Base-by-base conservation (phyloP, 2,888 invertebrate species). In the Byasa hedistus region DNA sequence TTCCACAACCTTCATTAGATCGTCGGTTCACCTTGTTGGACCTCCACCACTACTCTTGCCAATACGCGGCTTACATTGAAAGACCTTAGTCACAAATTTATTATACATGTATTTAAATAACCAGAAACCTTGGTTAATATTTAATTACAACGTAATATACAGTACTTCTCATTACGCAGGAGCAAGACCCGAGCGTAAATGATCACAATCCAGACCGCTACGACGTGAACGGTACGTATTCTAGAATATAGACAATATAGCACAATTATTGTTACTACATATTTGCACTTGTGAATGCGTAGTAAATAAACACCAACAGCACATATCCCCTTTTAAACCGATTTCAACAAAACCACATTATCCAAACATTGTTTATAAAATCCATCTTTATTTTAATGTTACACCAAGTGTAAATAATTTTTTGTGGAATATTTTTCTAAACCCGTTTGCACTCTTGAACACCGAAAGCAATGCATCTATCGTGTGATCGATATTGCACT, bases 161-260 rank as follows among this genome's bases (percentile, higher is more conserved):
- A 22, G 52, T 22, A 22, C 10, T 22, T 66, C 15, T 68, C 69
- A 58, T 71, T 64, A 66, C 36, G 24, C 76, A 89, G 89, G 89
- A 89, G 64, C 86, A 85, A 77, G 89, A 89, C 61, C 76, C 76
- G 2, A 78, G 75, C 70, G 79, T 79, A 21, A 78, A 72, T 69
- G 84, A 84, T 23, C 83, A 83, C 69, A 78, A 68, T 69, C 73
- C 80, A 3, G 84, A 85, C 65, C 82, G 77, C 66, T 89, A 82
- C 76, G 86, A 86, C 44, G 70, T 75, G 15, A 79, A 72, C 69
- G 89, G 90, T 89, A 82, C 86, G 87, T 67, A 63, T 66, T 52
- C 15, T 17, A 44, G 27, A 64, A 32, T 57, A 68, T 69, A 68
- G 23, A 60, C 8, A 4, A 44, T 19, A 23, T 3, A 24, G 36